Conservation (phyloP, 2,113 vertebrate species). For the human region GRCh38 chr2:226272001-226272500, state of each 20-base stretch:
- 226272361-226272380: background rate
- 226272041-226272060: background rate
- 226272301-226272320: background rate
- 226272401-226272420: background rate
- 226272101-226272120: background rate
- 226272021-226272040: background rate
- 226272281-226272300: background rate
- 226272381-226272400: background rate
- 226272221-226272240: background rate
- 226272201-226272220: background rate
- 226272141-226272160: background rate
- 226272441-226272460: conserved; percentile 21
- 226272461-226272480: background rate
- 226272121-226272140: background rate
- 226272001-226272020: background rate
- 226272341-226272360: background rate
- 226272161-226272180: background rate
- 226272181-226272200: background rate
- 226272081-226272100: background rate
- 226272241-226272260: background rate
- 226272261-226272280: background rate
- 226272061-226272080: background rate
- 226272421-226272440: conserved; percentile 4
- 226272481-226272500: background rate
- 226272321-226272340: background rate